These are phyloP conservation scores for Acronicta psi DNA, from an alignment of 2,888 invertebrate genomes.

Conservation along the genomic window DNA sequence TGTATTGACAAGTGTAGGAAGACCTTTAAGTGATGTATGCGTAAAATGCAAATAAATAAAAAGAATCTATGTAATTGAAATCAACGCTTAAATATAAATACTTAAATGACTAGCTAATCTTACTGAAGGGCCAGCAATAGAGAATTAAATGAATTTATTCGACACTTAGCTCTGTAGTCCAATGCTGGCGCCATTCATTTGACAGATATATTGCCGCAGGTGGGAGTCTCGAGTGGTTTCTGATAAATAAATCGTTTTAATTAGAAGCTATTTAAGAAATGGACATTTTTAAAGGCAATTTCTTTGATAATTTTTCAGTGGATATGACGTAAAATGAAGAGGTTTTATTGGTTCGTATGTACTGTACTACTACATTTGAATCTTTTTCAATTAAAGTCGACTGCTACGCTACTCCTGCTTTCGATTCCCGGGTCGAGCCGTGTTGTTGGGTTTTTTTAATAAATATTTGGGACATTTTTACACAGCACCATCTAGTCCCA, in stretches of 20 bases:
- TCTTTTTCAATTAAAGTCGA: too few species aligned
- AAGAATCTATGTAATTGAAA: too few species aligned
- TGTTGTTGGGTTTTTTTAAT: too few species aligned
- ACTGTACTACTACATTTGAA: too few species aligned
- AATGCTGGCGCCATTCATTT: slow-evolving; percentile 31
- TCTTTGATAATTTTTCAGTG: slow-evolving; percentile 28
- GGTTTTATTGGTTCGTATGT: too few species aligned
- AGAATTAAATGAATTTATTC: slow-evolving; percentile 60
- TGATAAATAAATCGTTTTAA: slow-evolving; percentile 53
- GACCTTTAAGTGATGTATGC: neutral
- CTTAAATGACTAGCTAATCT: slow-evolving; percentile 44
- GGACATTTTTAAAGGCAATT: slow-evolving; percentile 31
- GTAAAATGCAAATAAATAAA: neutral
- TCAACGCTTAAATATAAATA: slow-evolving; percentile 51
- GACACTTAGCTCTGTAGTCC: slow-evolving; percentile 44
- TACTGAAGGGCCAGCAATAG: slow-evolving; percentile 40
- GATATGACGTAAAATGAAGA: neutral
- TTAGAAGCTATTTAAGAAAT: slow-evolving; percentile 43
- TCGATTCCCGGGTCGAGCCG: too few species aligned
- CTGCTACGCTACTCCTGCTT: too few species aligned
- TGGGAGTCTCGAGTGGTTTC: slow-evolving; percentile 31
- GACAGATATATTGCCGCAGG: slow-evolving; percentile 48
- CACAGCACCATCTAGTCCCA: too few species aligned
- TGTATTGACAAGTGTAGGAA: too few species aligned
- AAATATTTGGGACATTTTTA: too few species aligned